Evolutionary conservation across 2,888 invertebrate genomes (phyloP).

Genomic region (Germaria angustata): DNA sequence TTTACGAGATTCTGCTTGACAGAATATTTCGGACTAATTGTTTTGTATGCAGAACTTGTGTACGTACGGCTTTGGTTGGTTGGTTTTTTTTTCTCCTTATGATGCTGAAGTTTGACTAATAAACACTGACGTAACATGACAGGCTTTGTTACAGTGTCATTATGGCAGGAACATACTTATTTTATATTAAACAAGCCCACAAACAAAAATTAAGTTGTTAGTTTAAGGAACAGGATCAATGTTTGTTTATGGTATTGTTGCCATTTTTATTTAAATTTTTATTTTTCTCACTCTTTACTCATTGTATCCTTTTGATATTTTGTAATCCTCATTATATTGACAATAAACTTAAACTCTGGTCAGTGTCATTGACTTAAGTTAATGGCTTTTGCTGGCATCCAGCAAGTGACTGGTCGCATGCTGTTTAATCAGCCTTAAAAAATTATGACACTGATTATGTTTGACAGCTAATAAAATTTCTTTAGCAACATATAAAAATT

Average conservation of each 20-base stretch:
- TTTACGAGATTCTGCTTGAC: background rate
- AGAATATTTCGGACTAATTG: slow-evolving; percentile 10
- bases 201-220: background rate
- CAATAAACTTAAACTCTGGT: background rate
- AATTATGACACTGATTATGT: background rate
- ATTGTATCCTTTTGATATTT: background rate
- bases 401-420: background rate
- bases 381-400: background rate
- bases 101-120: slow-evolving; percentile 37
- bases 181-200: background rate
- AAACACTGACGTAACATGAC: slow-evolving; percentile 60
- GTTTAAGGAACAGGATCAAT: background rate
- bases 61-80: background rate
- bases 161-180: slow-evolving; percentile 9
- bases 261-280: background rate
- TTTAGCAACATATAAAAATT: too few species aligned
- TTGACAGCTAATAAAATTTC: background rate
- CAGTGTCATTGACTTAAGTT: background rate
- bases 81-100: background rate
- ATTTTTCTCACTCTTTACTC: background rate
- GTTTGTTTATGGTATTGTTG: background rate
- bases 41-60: background rate
- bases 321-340: background rate
- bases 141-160: slow-evolving; percentile 39
- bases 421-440: background rate